Evolutionary conservation across 2,113 vertebrate genomes (phyloP).

Genomic region (Fulica atra): DNA sequence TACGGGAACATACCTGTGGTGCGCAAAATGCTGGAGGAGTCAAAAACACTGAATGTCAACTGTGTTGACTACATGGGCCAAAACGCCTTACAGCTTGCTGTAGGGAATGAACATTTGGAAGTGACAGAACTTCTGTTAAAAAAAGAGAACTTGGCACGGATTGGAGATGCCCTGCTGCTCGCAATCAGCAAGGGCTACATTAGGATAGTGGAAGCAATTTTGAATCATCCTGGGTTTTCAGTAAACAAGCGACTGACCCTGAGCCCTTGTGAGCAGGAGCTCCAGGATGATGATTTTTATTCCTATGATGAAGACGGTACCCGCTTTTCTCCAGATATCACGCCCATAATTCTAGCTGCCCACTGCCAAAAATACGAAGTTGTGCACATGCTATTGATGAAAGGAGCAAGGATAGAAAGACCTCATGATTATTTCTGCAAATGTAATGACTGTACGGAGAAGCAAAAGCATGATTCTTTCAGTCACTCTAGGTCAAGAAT

Average conservation of each 20-base stretch:
- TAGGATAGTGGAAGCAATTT: slow-evolving; percentile 88
- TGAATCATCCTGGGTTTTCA: slow-evolving; percentile 85
- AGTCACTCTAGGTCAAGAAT: slow-evolving; percentile 88
- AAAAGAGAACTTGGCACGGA: slow-evolving; percentile 87
- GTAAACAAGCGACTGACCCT: slow-evolving; percentile 83
- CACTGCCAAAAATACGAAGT: slow-evolving; percentile 92
- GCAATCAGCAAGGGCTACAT: slow-evolving; percentile 91
- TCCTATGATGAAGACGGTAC: slow-evolving; percentile 91
- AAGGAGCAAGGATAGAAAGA: slow-evolving; percentile 86
- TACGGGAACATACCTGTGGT: slow-evolving; percentile 91
- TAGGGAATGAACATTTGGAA: slow-evolving; percentile 88
- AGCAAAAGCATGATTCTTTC: slow-evolving; percentile 86
- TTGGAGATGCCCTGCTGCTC: slow-evolving; percentile 87
- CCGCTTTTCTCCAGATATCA: slow-evolving; percentile 89
- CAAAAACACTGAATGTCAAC: slow-evolving; percentile 82
- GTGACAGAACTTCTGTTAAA: slow-evolving; percentile 85
- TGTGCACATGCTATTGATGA: slow-evolving; percentile 86
- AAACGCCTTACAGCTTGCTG: slow-evolving; percentile 84
- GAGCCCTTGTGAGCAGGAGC: slow-evolving; percentile 85
- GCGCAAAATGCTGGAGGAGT: slow-evolving; percentile 89
- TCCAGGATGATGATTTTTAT: slow-evolving; percentile 88
- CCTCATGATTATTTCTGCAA: slow-evolving; percentile 91
- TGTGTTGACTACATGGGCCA: slow-evolving; percentile 88
- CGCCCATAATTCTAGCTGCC: slow-evolving; percentile 87
- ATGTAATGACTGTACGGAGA: slow-evolving; percentile 84